Evolutionary conservation across 2,113 vertebrate genomes (phyloP), one percentile per base, ranked within the genome.

Genomic region (Cyprinodon brontotheroides): DNA sequence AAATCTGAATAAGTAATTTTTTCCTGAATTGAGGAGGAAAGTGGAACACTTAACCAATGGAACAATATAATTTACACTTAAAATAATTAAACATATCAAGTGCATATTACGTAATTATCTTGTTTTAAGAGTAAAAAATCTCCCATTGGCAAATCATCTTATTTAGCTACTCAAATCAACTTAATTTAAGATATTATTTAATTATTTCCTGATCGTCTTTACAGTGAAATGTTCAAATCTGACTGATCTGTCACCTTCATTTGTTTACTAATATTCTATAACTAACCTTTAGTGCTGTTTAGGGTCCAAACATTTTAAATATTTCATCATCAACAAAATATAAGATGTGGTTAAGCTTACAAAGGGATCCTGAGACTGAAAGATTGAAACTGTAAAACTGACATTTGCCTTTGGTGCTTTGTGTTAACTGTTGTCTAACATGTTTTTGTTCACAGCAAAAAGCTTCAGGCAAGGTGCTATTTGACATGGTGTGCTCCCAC

Each of bases 401-500:
- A 40, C 39, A 20, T 39, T 79, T 64, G 14, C 57, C 69, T 17
- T 75, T 73, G 17, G 70, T 41, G 22, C 65, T 65, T 71, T 75
- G 81, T 1, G 37, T 8, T 39, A 37, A 70, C n/a, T 65, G 37
- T 59, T 50, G 73, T 14, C 37, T 50, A 39, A 4, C 65, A 20
- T 62, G n/a, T 68, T 93, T 68, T 88, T 83, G 57, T 92, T 87
- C 83, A 22, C 93, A 99, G 98, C 95, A 96, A 95, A 95, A 96
- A 92, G 96, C 96, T 74, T 95, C 97, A 0, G 98, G 98, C 68
- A 99, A 97, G 80, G 93, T 95, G 89, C 87, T 99, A 81, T 93
- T 99, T 74, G 96, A 99, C 68, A 94, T 97, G 3, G 97, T 99
- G 73, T 99, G 97, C 90, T 94, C 88, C 83, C 97, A 98, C 90